A percentile compares a stretch with the other conserved stretches of the same genome.
These are phyloP conservation scores for Argynnis bischoffii DNA, from an alignment of 2,888 invertebrate genomes.

Conservation along the genomic window DNA sequence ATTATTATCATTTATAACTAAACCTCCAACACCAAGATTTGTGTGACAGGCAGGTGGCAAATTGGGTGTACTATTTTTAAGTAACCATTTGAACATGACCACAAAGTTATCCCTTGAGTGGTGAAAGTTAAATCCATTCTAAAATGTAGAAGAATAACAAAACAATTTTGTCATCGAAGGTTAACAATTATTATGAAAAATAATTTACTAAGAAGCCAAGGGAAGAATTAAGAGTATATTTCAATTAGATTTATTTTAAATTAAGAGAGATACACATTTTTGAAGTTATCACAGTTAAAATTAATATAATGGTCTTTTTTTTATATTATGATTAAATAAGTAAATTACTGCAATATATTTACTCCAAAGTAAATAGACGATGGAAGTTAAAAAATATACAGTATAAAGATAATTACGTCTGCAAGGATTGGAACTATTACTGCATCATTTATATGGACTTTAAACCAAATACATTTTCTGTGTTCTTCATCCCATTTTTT, in stretches of 20 bases:
- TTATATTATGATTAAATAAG: too few relatives aligned
- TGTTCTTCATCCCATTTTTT: slow-evolving; percentile 84
- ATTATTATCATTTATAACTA: slow-evolving; percentile 89
- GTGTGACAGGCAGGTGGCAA: slow-evolving; percentile 91
- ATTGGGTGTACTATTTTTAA: slow-evolving; percentile 81
- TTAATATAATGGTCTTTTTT: too few relatives aligned
- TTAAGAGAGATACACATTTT: too few relatives aligned
- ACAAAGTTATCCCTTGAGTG: slow-evolving; percentile 91
- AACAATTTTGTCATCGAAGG: slow-evolving; percentile 12
- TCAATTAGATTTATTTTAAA: too few relatives aligned
- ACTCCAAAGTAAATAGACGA: background rate
- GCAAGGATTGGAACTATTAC: slow-evolving; percentile 89
- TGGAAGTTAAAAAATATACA: background rate
- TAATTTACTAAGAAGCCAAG: background rate
- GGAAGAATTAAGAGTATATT: background rate
- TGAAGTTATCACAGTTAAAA: too few relatives aligned
- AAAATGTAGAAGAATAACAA: slow-evolving; percentile 3
- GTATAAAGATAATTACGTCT: slow-evolving; percentile 72
- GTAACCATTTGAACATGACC: slow-evolving; percentile 92
- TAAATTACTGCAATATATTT: background rate
- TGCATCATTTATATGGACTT: slow-evolving; percentile 86
- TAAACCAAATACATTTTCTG: slow-evolving; percentile 91
- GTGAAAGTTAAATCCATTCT: slow-evolving; percentile 93
- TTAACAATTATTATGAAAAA: slow-evolving; percentile 2
- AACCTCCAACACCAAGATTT: slow-evolving; percentile 90